Evolutionary conservation across 1,140 invertebrate genomes (phyloP).

Genomic region (Gerris buenoi): DNA sequence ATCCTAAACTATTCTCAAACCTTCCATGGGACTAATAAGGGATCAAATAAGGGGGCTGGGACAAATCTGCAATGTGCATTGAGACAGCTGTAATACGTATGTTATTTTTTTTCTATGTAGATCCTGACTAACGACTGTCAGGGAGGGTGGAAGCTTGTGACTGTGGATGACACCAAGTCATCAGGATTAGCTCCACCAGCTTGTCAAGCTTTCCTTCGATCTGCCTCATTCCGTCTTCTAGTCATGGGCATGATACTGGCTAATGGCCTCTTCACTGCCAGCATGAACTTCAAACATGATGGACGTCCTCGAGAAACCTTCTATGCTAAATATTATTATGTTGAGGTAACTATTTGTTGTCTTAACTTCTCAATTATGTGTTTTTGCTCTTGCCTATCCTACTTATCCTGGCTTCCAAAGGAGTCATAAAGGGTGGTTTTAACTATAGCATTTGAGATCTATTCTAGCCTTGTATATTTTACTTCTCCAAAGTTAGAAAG

Average conservation of each 20-base stretch:
- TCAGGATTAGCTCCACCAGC: slow-evolving; percentile 71
- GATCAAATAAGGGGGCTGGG: too few species aligned
- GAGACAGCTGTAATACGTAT: too few species aligned
- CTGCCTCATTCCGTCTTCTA: slow-evolving; percentile 77
- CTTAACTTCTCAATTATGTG: too few species aligned
- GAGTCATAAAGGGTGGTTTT: too few species aligned
- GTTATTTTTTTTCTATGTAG: slow-evolving; percentile 37
- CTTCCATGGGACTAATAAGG: too few species aligned
- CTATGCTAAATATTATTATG: slow-evolving; percentile 86
- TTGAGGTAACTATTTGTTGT: slow-evolving; percentile 49
- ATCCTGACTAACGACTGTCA: slow-evolving; percentile 78
- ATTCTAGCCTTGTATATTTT: too few species aligned
- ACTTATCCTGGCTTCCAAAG: too few species aligned
- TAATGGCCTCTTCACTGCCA: slow-evolving; percentile 89
- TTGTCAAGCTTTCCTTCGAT: slow-evolving; percentile 77
- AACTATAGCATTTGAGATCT: too few species aligned
- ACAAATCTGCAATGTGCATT: too few species aligned
- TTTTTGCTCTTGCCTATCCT: too few species aligned
- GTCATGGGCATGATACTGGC: slow-evolving; percentile 89
- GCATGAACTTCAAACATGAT: slow-evolving; percentile 92
- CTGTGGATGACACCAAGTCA: slow-evolving; percentile 88
- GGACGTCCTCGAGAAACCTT: slow-evolving; percentile 60
- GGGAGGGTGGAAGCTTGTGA: slow-evolving; percentile 77
- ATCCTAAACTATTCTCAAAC: too few species aligned
- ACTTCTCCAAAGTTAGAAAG: too few species aligned